These are phyloP conservation scores for Galerucella calmariensis DNA, from an alignment of 2,888 invertebrate genomes.

Conservation along the genomic window DNA sequence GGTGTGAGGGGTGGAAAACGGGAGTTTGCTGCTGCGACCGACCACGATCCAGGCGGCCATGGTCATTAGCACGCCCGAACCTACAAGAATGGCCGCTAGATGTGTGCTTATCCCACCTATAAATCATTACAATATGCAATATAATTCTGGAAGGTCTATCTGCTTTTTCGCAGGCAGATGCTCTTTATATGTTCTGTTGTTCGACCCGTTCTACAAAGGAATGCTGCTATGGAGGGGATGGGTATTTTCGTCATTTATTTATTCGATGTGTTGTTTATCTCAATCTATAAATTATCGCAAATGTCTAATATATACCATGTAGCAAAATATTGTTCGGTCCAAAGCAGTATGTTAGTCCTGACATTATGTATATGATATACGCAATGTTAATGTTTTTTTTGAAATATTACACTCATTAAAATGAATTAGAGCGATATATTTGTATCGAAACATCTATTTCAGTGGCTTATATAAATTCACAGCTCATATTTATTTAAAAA, in stretches of 20 bases:
- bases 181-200: constrained; percentile 60
- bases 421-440: too few species aligned
- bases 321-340: neutral
- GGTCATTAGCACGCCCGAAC: constrained; percentile 66
- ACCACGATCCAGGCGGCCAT: constrained; percentile 65
- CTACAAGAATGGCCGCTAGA: constrained; percentile 66
- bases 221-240: constrained; percentile 16
- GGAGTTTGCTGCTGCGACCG: constrained; percentile 42
- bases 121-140: constrained; percentile 68
- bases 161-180: constrained; percentile 66
- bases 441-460: too few species aligned
- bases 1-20: constrained; percentile 43
- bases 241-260: constrained; percentile 16
- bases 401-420: too few species aligned
- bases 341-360: too few species aligned
- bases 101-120: constrained; percentile 66
- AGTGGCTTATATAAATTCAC: too few species aligned
- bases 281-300: neutral
- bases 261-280: constrained; percentile 16
- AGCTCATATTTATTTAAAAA: too few species aligned
- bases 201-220: constrained; percentile 20
- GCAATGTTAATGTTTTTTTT: too few species aligned
- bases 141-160: constrained; percentile 66
- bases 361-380: too few species aligned
- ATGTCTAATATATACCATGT: neutral